Conservation (phyloP, 2,888 invertebrate genomes). For the Teleiodes luculella region DNA sequence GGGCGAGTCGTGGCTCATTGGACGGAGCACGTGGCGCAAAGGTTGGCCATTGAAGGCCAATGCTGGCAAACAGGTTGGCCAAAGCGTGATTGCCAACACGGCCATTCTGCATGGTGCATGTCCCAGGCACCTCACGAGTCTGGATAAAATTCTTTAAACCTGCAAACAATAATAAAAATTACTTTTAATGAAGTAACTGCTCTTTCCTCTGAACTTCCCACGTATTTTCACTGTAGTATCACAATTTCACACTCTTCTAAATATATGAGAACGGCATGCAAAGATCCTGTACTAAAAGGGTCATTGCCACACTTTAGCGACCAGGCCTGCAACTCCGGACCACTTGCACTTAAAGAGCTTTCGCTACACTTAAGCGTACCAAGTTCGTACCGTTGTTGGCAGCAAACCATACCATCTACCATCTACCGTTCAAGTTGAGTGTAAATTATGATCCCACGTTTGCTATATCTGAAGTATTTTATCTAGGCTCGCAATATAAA, state of each 20-base stretch:
- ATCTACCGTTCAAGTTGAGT: neutral
- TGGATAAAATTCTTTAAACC: neutral
- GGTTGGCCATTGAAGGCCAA: no score
- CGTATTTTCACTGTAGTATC: neutral
- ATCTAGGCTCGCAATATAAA: neutral
- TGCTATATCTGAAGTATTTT: neutral
- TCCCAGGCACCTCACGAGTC: neutral
- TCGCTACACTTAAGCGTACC: neutral
- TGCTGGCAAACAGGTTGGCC: no score
- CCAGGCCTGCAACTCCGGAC: neutral
- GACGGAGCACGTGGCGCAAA: no score
- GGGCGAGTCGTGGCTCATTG: no score
- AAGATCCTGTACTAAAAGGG: neutral
- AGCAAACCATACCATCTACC: neutral
- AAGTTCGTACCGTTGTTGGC: neutral
- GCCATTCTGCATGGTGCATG: neutral
- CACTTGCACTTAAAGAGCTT: neutral
- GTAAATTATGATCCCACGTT: neutral
- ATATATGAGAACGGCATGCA: neutral
- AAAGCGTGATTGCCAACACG: neutral
- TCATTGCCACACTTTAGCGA: slow-evolving; percentile 1
- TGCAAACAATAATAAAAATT: neutral
- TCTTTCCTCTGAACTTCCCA: neutral
- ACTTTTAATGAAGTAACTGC: no score
- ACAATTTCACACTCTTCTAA: neutral